Evolutionary conservation across 2,113 vertebrate species (phyloP), one percentile per base, ranked within the genome.

Genomic region (Cebidichthys violaceus): DNA sequence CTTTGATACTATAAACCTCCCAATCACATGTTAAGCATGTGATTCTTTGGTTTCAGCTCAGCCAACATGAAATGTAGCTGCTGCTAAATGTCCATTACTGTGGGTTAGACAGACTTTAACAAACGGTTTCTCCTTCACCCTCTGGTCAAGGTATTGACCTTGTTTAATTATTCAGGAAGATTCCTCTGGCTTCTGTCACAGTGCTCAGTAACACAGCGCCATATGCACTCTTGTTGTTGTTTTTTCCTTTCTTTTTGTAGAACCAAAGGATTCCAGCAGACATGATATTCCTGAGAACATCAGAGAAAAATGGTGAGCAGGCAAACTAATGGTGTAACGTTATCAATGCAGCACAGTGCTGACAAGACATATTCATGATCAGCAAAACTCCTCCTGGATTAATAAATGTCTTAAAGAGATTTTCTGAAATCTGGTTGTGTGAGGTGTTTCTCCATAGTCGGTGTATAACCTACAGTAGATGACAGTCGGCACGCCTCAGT

Each of bases 191-290:
- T 86, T 82, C 70, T 69, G 86, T 80, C 68, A 75, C 75, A 55
- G 69, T 29, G 66, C 75, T 86, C 62, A 69, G 57, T 75, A 72
- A 79, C 47, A 52, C 33, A 2, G 27, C 6, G 18, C 9, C 17
- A 22, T 81, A 77, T 65, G 3, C 72, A 50, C 61, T 27, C 27
- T 9, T 47, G 2, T 43, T 68, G 61, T 61, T 24, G 5, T 33
- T 65, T 55, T 15, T 33, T 66, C 1, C 81, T 6, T 45, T 9
- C 3, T 74, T 64, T 59, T 45, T 82, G 37, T 24, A 96, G 95
- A 95, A 96, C 87, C 95, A 96, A 73, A 94, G 95, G 90, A 94
- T 96, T 89, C 95, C 95, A 77, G 95, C 95, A 77, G 95, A 96
- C 84, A 94, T 95, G 94, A 92, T 96, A 43, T 96, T 96, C 73